These are phyloP conservation scores for Loriculus beryllinus DNA, from an alignment of 2,797 vertebrate genomes.

Conservation along the genomic window DNA sequence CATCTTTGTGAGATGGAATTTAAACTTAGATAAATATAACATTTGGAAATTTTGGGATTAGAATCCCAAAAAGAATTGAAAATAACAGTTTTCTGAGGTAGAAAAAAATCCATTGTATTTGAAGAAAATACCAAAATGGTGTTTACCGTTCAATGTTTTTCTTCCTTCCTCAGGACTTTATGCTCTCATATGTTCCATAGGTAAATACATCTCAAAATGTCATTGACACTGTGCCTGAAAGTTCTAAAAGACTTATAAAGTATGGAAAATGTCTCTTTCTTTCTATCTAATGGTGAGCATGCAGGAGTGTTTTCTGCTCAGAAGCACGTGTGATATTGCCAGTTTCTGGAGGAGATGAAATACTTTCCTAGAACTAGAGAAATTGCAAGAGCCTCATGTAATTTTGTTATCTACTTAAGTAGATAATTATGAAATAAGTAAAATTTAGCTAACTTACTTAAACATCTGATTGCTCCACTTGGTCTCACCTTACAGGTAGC, in stretches of 20 bases:
- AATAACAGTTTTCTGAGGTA: background rate
- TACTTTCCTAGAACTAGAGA: background rate
- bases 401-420: background rate
- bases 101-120: rapidly evolving
- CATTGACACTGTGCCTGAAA: background rate
- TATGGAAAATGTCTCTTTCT: background rate
- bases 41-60: background rate
- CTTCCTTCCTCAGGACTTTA: background rate
- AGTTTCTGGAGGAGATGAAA: background rate
- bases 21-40: background rate
- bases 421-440: background rate
- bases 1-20: background rate
- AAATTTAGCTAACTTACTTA: background rate
- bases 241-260: background rate
- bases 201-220: background rate
- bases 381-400: background rate
- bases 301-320: background rate
- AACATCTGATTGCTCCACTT: background rate
- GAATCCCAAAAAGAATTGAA: background rate
- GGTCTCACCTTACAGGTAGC: background rate
- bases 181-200: background rate
- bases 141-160: background rate
- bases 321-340: background rate
- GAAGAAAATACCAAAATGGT: background rate
- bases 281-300: background rate